Conservation (phyloP, 2,113 vertebrate genomes). For the Labrus mixtus region DNA sequence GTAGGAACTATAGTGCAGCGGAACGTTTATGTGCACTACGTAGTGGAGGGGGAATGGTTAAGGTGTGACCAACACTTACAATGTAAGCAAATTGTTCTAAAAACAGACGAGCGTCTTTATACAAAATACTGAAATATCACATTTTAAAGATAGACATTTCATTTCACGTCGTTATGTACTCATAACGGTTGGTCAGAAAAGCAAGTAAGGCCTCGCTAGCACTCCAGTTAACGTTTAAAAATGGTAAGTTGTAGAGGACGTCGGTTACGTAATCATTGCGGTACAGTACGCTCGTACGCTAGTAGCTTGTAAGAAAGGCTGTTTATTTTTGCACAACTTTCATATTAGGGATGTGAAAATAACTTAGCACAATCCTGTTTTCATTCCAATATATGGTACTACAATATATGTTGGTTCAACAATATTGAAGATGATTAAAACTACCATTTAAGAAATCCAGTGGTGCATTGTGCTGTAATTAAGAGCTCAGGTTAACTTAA, state of each 20-base stretch:
- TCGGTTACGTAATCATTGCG: slow-evolving; percentile 3
- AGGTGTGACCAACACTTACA: not conserved
- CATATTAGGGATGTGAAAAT: not conserved
- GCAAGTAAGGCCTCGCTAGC: not conserved
- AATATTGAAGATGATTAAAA: no score
- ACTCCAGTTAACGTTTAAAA: slow-evolving; percentile 18
- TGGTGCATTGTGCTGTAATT: no score
- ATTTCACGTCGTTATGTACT: not conserved
- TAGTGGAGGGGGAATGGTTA: not conserved
- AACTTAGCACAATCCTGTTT: no score
- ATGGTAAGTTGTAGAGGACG: slow-evolving; percentile 50
- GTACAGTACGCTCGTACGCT: no score
- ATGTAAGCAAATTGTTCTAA: slow-evolving; percentile 43
- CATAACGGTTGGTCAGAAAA: not conserved
- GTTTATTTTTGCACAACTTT: not conserved
- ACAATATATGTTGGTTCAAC: no score
- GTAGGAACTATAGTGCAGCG: slow-evolving; percentile 49
- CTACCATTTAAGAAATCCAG: no score
- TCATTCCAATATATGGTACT: not conserved
- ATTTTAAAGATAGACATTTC: not conserved
- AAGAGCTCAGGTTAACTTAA: no score
- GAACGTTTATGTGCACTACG: slow-evolving; percentile 10
- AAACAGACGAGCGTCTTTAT: no score
- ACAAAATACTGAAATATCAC: not conserved
- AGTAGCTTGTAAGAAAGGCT: not conserved